phyloP scores from a whole-genome alignment of 2,113 vertebrate species.

The Elachura formosa region DNA sequence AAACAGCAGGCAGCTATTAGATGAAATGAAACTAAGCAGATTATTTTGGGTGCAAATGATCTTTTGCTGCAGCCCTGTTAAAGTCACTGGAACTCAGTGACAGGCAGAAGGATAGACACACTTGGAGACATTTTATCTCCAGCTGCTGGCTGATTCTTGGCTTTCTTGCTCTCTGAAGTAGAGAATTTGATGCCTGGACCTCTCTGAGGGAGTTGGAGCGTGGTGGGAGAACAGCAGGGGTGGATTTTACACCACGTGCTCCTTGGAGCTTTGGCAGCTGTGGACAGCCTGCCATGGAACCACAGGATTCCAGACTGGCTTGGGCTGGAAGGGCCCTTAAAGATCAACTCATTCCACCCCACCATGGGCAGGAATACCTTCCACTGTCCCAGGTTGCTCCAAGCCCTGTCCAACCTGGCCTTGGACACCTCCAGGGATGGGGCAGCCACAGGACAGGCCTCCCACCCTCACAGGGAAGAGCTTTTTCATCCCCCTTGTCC shows the following conservation, averaged over 20 bases:
- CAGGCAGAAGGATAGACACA: not conserved
- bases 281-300: not conserved
- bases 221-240: not conserved
- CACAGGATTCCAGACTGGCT: not conserved
- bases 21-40: not conserved
- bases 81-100: not conserved
- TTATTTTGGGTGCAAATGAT: not conserved
- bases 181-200: not conserved
- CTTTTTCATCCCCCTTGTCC: not conserved
- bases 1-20: slow-evolving; percentile 37
- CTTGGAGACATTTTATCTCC: not conserved
- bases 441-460: not conserved
- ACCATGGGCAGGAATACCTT: not conserved
- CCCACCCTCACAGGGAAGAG: too few relatives aligned
- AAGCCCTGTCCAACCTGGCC: not conserved
- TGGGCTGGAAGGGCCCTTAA: not conserved
- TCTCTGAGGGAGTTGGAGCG: rapidly evolving
- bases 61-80: not conserved
- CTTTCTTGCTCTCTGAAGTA: not conserved
- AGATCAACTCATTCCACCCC: not conserved
- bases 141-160: not conserved
- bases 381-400: not conserved
- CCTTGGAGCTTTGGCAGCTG: not conserved
- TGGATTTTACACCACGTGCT: not conserved
- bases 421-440: not conserved